Percentiles rank a stretch among this genome's conserved stretches.
phyloP scores from a whole-genome alignment of 2,888 invertebrate genomes.

The Andrena chrysosceles region DNA sequence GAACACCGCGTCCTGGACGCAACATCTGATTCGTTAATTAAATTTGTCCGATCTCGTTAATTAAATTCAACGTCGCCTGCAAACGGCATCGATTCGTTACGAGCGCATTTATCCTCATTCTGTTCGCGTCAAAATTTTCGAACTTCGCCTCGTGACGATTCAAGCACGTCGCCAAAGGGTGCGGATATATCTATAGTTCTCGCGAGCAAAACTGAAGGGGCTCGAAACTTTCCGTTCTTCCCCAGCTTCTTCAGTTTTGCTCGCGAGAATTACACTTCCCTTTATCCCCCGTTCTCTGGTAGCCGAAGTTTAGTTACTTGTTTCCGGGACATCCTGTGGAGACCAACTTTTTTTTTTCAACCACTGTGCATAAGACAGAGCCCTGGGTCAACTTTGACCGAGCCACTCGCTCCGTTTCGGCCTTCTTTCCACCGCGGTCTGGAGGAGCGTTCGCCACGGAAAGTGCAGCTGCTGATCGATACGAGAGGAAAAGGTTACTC shows the following conservation, averaged over 20 bases:
- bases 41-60: conserved; percentile 43
- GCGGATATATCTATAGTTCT: too few species aligned
- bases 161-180: too few species aligned
- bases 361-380: too few species aligned
- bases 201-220: too few species aligned
- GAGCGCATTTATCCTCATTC: background rate
- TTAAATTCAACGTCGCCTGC: conserved; percentile 52
- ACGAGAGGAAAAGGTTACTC: conserved; percentile 11
- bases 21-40: conserved; percentile 33
- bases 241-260: too few species aligned
- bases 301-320: too few species aligned
- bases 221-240: too few species aligned
- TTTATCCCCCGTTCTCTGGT: too few species aligned
- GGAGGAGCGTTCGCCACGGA: conserved; percentile 7
- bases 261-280: too few species aligned
- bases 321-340: background rate
- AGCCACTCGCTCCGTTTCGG: background rate
- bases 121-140: background rate
- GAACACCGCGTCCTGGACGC: background rate
- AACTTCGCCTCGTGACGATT: background rate
- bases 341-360: background rate
- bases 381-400: too few species aligned
- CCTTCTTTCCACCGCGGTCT: background rate
- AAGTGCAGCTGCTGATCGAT: conserved; percentile 62
- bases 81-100: conserved; percentile 36